Percentiles rank a stretch among this genome's conserved stretches.
These are phyloP conservation scores for Eospalax fontanierii DNA, from an alignment of 2,797 vertebrate genomes.

Conservation along the genomic window DNA sequence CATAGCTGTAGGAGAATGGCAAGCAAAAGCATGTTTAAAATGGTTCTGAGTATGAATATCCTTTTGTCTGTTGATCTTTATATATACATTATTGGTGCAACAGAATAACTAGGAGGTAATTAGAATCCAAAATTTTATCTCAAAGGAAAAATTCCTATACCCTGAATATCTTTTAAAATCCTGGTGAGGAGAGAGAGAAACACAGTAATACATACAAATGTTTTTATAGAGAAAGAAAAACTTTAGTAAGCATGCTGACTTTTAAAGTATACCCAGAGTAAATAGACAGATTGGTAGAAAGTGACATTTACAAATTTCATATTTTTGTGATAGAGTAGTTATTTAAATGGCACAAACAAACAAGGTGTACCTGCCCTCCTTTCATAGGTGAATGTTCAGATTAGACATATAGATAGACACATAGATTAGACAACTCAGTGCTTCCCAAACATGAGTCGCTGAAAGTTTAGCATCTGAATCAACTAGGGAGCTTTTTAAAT, in stretches of 20 bases:
- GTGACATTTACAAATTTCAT: neutral
- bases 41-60: neutral
- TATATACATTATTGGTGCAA: neutral
- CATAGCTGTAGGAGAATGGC: neutral
- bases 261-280: conserved; percentile 24
- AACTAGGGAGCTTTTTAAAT: neutral
- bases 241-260: neutral
- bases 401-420: too few species aligned
- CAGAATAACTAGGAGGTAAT: conserved; percentile 26
- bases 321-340: neutral
- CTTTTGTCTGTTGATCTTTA: neutral
- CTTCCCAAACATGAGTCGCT: neutral
- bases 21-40: neutral
- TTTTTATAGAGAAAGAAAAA: conserved; percentile 45
- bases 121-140: neutral
- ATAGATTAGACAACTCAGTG: neutral
- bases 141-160: neutral
- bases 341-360: conserved; percentile 3
- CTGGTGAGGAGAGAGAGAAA: neutral
- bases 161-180: conserved; percentile 38
- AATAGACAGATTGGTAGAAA: conserved; percentile 1
- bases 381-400: neutral
- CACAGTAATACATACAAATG: neutral
- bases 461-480: neutral
- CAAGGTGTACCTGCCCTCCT: neutral